A percentile compares a stretch with the other conserved stretches of the same genome.
phyloP scores from a whole-genome alignment of 2,113 vertebrate species.

The Puffinus mauretanicus region DNA sequence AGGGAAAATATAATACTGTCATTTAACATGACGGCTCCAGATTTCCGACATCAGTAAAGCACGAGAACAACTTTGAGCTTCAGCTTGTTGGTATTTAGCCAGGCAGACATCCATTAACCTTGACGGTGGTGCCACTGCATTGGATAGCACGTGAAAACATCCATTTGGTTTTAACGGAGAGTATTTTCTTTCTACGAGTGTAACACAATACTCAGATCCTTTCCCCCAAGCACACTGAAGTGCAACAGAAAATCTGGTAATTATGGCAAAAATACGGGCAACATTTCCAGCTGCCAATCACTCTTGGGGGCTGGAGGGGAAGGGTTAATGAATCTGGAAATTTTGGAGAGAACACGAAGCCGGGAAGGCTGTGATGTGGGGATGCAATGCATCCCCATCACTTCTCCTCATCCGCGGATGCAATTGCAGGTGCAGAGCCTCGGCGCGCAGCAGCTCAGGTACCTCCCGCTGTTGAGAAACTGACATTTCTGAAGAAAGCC shows the following conservation, averaged over 20 bases:
- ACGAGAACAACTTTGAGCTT: not conserved
- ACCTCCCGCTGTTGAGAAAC: not conserved
- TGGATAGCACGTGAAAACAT: accelerated
- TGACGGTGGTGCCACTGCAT: not conserved
- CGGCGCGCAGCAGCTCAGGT: not conserved
- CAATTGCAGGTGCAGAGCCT: no score
- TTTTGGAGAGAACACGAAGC: not conserved
- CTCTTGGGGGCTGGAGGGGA: no score
- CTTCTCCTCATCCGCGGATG: not conserved
- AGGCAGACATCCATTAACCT: not conserved
- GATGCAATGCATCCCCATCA: no score
- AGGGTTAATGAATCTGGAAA: not conserved
- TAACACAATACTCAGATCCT: not conserved
- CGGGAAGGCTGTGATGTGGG: accelerated
- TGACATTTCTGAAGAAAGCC: not conserved
- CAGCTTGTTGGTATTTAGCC: not conserved
- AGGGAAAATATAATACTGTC: not conserved
- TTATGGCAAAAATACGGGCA: accelerated
- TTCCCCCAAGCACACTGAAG: not conserved
- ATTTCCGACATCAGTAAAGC: not conserved
- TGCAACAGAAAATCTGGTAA: not conserved
- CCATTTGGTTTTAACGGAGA: not conserved
- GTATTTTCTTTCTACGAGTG: not conserved
- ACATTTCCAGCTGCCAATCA: not conserved
- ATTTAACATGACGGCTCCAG: not conserved